These are phyloP conservation scores for Rhingia rostrata DNA, from an alignment of 2,888 invertebrate genomes.

Conservation along the genomic window DNA sequence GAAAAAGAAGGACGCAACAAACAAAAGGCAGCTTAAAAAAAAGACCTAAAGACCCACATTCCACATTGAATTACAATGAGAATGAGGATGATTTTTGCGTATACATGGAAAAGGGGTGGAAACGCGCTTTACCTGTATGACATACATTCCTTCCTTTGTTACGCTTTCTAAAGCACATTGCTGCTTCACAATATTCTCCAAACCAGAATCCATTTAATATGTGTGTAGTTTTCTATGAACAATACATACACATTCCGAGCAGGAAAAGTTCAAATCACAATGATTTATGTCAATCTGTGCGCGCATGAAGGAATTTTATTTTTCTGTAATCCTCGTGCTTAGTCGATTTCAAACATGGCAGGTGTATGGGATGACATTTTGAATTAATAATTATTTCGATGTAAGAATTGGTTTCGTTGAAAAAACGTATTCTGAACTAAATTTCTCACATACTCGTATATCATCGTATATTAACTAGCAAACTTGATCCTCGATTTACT, in stretches of 20 bases:
- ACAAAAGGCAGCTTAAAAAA: conserved; percentile 15
- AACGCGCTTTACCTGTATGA: conserved; percentile 70
- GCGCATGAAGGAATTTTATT: conserved; percentile 10
- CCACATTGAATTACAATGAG: conserved; percentile 71
- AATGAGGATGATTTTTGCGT: conserved; percentile 29
- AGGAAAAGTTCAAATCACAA: conserved; percentile 42
- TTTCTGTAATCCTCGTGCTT: conserved; percentile 17
- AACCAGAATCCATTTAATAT: conserved; percentile 41
- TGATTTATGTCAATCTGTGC: conserved; percentile 36
- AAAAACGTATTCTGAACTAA: no score
- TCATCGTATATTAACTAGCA: no score
- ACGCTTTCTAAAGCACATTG: conserved; percentile 42
- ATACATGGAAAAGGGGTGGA: conserved; percentile 54
- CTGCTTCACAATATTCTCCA: conserved; percentile 43
- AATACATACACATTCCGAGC: not conserved
- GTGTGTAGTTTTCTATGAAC: conserved; percentile 3
- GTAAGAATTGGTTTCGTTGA: not conserved
- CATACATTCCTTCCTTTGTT: conserved; percentile 65
- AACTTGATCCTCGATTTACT: not conserved
- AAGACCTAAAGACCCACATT: conserved; percentile 72
- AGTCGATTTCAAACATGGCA: not conserved
- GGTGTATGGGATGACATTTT: not conserved
- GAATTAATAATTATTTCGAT: not conserved
- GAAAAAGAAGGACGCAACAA: conserved; percentile 41
- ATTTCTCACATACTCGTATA: no score